phyloP scores from a whole-genome alignment of 1,140 invertebrate species.

The Drosophila nikananu region DNA sequence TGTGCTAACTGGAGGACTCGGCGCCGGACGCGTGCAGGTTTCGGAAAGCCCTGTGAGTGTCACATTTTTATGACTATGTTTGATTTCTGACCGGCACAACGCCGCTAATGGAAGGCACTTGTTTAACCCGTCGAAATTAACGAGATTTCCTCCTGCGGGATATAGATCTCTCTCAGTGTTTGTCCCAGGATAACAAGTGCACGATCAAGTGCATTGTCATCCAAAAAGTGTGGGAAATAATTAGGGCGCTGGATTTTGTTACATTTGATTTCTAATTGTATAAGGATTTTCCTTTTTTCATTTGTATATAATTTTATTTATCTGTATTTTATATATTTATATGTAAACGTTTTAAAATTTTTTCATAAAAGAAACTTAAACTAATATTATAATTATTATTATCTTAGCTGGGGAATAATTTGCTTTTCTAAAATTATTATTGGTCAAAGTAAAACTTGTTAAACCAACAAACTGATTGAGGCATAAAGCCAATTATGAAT shows the following conservation, averaged over 20 bases:
- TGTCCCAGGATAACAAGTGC: slow-evolving; percentile 24
- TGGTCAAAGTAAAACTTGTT: background rate
- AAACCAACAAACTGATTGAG: background rate
- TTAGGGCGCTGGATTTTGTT: background rate
- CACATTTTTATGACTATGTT: slow-evolving; percentile 84
- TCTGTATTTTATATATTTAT: background rate
- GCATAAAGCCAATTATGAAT: background rate
- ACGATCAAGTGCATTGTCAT: slow-evolving; percentile 35
- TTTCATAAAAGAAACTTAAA: too few relatives aligned
- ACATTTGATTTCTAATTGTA: background rate
- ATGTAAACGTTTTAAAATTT: too few relatives aligned
- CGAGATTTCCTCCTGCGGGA: slow-evolving; percentile 47
- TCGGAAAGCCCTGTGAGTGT: slow-evolving; percentile 72
- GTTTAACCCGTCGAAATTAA: slow-evolving; percentile 65
- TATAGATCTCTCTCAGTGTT: slow-evolving; percentile 22
- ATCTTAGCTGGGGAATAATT: background rate
- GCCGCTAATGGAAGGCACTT: slow-evolving; percentile 80
- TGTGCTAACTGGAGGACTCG: slow-evolving; percentile 12
- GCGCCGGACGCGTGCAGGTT: slow-evolving; percentile 54
- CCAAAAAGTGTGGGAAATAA: slow-evolving; percentile 31
- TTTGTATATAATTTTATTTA: background rate
- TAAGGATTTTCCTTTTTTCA: background rate
- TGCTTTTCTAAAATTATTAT: too few relatives aligned
- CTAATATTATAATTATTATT: background rate
- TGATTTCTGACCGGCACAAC: slow-evolving; percentile 70